A percentile compares a stretch with the other conserved stretches of the same genome.
Evolutionary conservation across 2,888 invertebrate genomes (phyloP).

Genomic region (Drosophila ezoana): DNA sequence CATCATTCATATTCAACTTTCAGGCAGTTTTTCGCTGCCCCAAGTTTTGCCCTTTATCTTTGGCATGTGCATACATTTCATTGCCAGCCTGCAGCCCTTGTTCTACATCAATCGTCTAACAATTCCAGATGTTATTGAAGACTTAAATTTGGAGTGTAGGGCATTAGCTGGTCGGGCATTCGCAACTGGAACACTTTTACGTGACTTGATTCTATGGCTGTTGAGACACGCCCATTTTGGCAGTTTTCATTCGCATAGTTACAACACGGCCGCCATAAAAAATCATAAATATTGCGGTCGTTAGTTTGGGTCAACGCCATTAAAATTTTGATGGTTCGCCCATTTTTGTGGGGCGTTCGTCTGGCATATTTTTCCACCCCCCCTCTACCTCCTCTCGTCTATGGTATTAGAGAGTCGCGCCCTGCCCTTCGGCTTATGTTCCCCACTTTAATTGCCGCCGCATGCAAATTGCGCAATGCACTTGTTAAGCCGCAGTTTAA

Average conservation of each 20-base stretch:
- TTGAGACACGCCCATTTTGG: conserved; percentile 22
- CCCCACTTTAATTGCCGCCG: conserved; percentile 46
- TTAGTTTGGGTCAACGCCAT: conserved; percentile 45
- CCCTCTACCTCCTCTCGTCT: not conserved
- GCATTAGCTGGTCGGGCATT: not conserved
- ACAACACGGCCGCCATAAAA: conserved; percentile 32
- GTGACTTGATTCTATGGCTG: conserved; percentile 6
- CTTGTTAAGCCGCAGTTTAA: not conserved
- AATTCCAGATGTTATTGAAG: no score
- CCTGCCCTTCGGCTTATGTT: not conserved
- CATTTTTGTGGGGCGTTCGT: conserved; percentile 24
- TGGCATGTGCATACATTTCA: no score
- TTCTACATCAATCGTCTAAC: no score
- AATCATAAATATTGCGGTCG: conserved; percentile 59
- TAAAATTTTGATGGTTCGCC: conserved; percentile 41
- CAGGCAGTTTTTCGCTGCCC: no score
- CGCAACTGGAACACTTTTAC: not conserved
- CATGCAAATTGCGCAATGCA: conserved; percentile 48
- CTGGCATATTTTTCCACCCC: conserved; percentile 1
- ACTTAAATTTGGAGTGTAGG: not conserved
- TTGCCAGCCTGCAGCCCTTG: no score
- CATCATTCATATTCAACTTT: no score
- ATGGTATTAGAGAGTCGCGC: conserved; percentile 53
- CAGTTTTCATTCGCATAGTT: conserved; percentile 32
- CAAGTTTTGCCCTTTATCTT: no score